Base-by-base conservation (phyloP, 2,797 vertebrate genomes). In the Anolis apletophallus region DNA sequence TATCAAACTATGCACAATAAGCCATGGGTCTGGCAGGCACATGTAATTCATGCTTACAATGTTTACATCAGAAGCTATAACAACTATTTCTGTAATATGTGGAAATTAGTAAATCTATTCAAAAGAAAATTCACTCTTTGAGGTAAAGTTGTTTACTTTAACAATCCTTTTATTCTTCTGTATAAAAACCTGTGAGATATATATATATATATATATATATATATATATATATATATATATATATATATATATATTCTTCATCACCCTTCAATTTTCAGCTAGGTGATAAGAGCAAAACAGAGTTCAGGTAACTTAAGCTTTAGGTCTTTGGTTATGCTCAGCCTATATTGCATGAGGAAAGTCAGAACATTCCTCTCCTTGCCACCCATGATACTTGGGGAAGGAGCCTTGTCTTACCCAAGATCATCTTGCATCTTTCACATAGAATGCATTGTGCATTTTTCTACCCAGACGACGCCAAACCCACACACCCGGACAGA, bases 401-500 rank as follows among this genome's bases (percentile, higher is more conserved):
- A 83, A 92, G 72, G 9, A 76, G n/a, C 79, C 83, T 91, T 67
- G 73, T 89, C 84, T 87, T 84, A 88, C 83, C 23, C 0, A 2
- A 76, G 91, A 92, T 95, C 88, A 21, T 88, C 81, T 95, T 93
- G 81, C 92, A 88, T 23, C 89, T 69, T 88, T 93, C 91, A 94
- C 87, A 95, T 91, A 94, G 94, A 87, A 75, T 88, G 93, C 84
- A 95, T 97, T 97, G 96, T 97, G 87, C 77, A 57, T 71, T 89
- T 92, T 95, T 90, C 87, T 85, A 95, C 93, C 96, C 94, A 96
- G 93, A 90, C 90, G 93, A 97, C 93, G 91, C 95, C 95, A 95
- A 93, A 95, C 88, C 79, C 91, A 80, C 89, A 91, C 90, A 94
- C 91, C 59, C 91, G 93, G 92, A 93, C 92, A 81, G 93, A 85